Conservation (phyloP, 2,113 vertebrate genomes). For the Tyrannus savana region DNA sequence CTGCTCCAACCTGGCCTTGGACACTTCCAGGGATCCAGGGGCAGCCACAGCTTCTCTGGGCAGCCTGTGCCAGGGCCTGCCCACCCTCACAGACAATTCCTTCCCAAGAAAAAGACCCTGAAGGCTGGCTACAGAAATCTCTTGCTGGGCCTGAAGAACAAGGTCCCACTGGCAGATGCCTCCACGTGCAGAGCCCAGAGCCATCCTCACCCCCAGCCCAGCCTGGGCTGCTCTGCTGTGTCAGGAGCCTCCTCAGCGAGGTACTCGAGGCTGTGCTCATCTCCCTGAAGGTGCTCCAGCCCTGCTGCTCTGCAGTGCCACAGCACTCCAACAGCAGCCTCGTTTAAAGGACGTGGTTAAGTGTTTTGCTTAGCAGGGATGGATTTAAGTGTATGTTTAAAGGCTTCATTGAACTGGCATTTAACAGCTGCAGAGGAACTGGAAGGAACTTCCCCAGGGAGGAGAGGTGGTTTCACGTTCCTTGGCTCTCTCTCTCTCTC, state of each 20-base stretch:
- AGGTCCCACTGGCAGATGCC: rapidly evolving
- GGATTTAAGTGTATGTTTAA: not conserved
- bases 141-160: not conserved
- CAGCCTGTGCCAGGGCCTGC: not conserved
- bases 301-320: not conserved
- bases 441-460: not conserved
- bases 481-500: not conserved
- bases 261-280: not conserved
- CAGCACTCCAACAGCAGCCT: not conserved
- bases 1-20: not conserved
- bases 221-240: not conserved
- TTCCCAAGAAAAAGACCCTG: not conserved
- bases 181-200: rapidly evolving
- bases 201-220: not conserved
- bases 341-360: not conserved
- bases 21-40: not conserved
- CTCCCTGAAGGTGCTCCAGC: not conserved
- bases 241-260: not conserved
- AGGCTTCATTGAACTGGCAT: constrained; percentile 2
- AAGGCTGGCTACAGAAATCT: not conserved
- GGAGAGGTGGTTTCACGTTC: not conserved
- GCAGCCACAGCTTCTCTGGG: not conserved
- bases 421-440: constrained; percentile 25
- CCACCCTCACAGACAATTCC: not conserved
- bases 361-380: constrained; percentile 9